These are phyloP conservation scores for Ophthalmolycus amberensis DNA, from an alignment of 2,113 vertebrate genomes.

Conservation along the genomic window DNA sequence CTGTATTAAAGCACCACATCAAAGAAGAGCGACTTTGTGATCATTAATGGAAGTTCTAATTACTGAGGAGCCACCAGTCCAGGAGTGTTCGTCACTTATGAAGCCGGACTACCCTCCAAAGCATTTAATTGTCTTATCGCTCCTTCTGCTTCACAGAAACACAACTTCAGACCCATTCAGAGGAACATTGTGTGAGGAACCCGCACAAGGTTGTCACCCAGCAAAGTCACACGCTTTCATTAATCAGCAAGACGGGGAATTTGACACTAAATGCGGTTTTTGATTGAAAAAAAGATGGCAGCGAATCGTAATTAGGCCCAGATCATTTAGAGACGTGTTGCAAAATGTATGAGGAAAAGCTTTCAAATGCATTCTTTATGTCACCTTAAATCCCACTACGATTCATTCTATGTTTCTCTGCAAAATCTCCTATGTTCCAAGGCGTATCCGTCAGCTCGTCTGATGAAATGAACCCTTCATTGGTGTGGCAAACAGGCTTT, in stretches of 20 bases:
- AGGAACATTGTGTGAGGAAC: slow-evolving; percentile 40
- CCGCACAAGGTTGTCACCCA: slow-evolving; percentile 28
- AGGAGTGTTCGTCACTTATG: slow-evolving; percentile 73
- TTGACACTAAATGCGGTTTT: not conserved
- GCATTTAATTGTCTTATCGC: slow-evolving; percentile 75
- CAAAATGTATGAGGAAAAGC: slow-evolving; percentile 14
- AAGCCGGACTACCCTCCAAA: slow-evolving; percentile 68
- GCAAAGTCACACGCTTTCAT: slow-evolving; percentile 21
- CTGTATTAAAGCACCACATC: slow-evolving; percentile 75
- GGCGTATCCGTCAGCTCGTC: slow-evolving; percentile 46
- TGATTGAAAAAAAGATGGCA: not conserved
- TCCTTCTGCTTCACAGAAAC: slow-evolving; percentile 45
- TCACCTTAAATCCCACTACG: not conserved
- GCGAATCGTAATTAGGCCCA: not conserved
- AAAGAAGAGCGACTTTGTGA: slow-evolving; percentile 76
- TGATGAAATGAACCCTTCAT: slow-evolving; percentile 50
- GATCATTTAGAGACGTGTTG: not conserved
- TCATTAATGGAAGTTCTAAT: slow-evolving; percentile 81
- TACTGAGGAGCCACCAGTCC: slow-evolving; percentile 74
- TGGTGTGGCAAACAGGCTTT: slow-evolving; percentile 53
- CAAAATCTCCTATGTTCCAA: slow-evolving; percentile 18
- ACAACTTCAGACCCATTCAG: slow-evolving; percentile 38
- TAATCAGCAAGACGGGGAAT: slow-evolving; percentile 21
- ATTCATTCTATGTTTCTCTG: slow-evolving; percentile 6
- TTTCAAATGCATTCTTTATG: slow-evolving; percentile 28